Base-by-base conservation (phyloP, 2,797 vertebrate species). In the Tenualosa ilisha region DNA sequence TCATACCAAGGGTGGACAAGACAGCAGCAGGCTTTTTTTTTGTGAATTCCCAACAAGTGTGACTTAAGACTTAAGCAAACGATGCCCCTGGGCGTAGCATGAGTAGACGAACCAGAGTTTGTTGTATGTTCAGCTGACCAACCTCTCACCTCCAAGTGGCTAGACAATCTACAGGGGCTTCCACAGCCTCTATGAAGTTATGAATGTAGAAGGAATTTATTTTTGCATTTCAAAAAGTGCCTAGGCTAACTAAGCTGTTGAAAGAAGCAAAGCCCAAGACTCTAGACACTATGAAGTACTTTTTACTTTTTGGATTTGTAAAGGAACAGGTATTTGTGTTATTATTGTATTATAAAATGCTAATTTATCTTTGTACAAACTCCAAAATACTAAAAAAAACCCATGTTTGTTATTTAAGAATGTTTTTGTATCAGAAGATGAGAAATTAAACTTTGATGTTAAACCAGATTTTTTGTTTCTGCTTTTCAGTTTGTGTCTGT, bases 341-440 rank as follows among this genome's bases (percentile, higher is more conserved):
- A 94, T 97, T 94, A 94, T 92, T 97, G 97, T 97, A 96, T 96
- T 96, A 95, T 97, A 96, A 96, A 97, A 96, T 96, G 96, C 95
- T 99, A 98, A 99, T 99, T 99, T 99, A 99, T 99, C 97, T 95
- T 96, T 99, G 96, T 98, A 94, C 92, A 92, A 92, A 93, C 65
- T 87, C 68, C 56, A 89, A 82, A 89, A 88, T 90, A 86, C 91
- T 89, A 91, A 90, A 93, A 93, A 93, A 91, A 53, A 59, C 24
- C 2, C 63, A 90, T 91, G 91, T 92, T 93, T 93, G 92, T 94
- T 95, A 96, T 96, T 96, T 96, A 96, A 96, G 89, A 91, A 92
- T 86, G 90, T 90, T 96, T 56, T 96, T 96, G 95, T 96, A 96
- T 95, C 92, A 94, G 91, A 94, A 93, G 91, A 94, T 87, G 89